A percentile compares a stretch with the other conserved stretches of the same genome.
These are phyloP conservation scores for Daubentonia madagascariensis DNA, from an alignment of 2,113 vertebrate genomes.

Conservation along the genomic window DNA sequence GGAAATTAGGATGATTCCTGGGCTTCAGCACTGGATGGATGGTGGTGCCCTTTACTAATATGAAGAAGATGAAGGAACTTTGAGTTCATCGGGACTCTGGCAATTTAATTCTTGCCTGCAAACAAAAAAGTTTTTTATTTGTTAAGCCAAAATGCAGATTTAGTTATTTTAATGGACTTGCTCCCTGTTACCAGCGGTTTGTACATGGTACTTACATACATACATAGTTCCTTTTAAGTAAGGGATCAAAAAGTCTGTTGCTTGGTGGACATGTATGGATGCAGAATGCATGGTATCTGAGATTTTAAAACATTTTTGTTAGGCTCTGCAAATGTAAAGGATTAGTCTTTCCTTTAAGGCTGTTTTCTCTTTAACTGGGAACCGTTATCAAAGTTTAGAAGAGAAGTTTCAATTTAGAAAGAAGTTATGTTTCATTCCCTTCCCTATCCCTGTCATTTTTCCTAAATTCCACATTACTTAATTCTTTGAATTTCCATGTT, in stretches of 20 bases:
- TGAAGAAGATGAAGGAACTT: not conserved
- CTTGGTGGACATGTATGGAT: not conserved
- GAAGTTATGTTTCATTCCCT: not conserved
- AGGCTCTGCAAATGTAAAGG: not conserved
- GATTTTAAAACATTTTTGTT: slow-evolving; percentile 13
- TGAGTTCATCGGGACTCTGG: not conserved
- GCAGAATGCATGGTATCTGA: not conserved
- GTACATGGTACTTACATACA: not conserved
- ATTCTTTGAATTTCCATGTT: not conserved
- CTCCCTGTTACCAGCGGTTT: not conserved
- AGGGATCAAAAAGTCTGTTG: not conserved
- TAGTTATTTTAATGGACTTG: not conserved
- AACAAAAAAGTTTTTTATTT: not conserved
- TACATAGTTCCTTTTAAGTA: not conserved
- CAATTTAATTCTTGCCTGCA: not conserved
- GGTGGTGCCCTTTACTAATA: not conserved
- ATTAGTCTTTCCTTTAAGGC: not conserved
- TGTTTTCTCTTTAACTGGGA: not conserved
- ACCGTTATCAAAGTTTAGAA: not conserved
- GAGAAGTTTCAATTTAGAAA: not conserved
- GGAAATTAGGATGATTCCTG: not conserved
- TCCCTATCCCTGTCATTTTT: not conserved
- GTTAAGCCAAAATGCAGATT: not conserved
- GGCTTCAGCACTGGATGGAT: not conserved
- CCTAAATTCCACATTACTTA: not conserved